Percentiles rank a stretch among this genome's conserved stretches.
phyloP scores from a whole-genome alignment of 2,888 invertebrate species.

The Zele albiditarsus region DNA sequence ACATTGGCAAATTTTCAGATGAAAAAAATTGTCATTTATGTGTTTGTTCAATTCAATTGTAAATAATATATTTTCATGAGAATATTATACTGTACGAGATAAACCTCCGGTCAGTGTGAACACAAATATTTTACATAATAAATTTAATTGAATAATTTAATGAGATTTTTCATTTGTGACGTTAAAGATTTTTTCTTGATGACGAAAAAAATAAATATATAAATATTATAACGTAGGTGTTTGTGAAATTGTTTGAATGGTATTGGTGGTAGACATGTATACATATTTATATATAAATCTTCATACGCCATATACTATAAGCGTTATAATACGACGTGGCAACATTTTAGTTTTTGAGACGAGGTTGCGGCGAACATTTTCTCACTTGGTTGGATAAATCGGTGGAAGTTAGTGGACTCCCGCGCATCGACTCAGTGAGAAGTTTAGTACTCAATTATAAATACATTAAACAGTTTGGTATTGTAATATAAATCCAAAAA shows the following conservation, averaged over 20 bases:
- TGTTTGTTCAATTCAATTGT: too few relatives aligned
- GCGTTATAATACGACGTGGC: conserved; percentile 32
- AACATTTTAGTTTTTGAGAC: conserved; percentile 30
- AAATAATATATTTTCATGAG: too few relatives aligned
- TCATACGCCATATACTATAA: background rate
- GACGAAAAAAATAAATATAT: background rate
- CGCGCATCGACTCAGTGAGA: conserved; percentile 67
- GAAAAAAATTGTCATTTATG: too few relatives aligned
- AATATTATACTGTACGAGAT: too few relatives aligned
- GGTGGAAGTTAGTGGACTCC: conserved; percentile 67
- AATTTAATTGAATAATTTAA: background rate
- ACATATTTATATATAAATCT: too few relatives aligned
- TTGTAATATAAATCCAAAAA: background rate
- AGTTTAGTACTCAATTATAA: background rate
- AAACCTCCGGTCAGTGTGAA: too few relatives aligned
- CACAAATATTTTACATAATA: too few relatives aligned
- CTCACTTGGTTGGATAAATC: conserved; percentile 57
- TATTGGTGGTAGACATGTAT: background rate
- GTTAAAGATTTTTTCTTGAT: background rate
- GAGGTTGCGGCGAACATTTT: conserved; percentile 30
- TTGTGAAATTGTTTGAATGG: background rate
- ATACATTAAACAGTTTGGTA: conserved; percentile 15
- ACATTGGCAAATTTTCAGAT: too few relatives aligned
- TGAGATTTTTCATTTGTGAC: background rate
- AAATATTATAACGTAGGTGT: background rate